Evolutionary conservation across 2,113 vertebrate genomes (phyloP), one percentile per base, ranked within the genome.

Genomic region (Ardeotis arabs): DNA sequence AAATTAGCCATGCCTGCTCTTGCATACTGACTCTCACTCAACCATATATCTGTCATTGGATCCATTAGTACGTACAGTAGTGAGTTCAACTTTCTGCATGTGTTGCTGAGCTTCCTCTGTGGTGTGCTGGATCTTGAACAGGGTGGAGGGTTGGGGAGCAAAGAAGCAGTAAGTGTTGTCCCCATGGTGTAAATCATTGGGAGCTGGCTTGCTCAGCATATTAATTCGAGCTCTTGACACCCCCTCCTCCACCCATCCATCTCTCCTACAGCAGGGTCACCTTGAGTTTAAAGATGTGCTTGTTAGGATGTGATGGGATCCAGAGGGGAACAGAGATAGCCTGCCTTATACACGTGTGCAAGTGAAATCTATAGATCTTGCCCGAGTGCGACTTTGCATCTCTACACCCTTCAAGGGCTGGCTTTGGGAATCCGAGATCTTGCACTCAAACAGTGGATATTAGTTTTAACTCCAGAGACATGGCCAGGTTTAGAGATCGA

Each of bases 51-150:
- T 97, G 93, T 97, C 94, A 95, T 37, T 96, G 75, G 87, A 97
- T 96, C 90, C 89, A 93, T 96, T 93, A 96, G 88, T 94, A 96
- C 93, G 81, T 89, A 93, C 93, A 95, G 90, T 90, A 95, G 94
- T 94, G 92, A 91, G 76, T 86, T 93, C 89, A 95, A 62, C 86
- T 92, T 89, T 96, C 76, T 78, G 80, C 80, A 77, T 92, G 67
- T 75, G 58, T 90, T 96, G 76, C 82, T 84, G 85, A 86, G 87
- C 55, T 77, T 93, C 90, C 93, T 89, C 63, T 78, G 75, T n/a
- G 60, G 39, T 90, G 39, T 56, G 62, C 66, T 94, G 69, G 83
- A 56, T 92, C 80, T 91, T 41, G 74, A 94, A 68, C 68, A 62
- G 83, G 41, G 59, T 90, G 66, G 81, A 96, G 58, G 60, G 58